These are phyloP conservation scores for Drosophila erecta DNA, from an alignment of 1,140 invertebrate genomes.

Conservation along the genomic window DNA sequence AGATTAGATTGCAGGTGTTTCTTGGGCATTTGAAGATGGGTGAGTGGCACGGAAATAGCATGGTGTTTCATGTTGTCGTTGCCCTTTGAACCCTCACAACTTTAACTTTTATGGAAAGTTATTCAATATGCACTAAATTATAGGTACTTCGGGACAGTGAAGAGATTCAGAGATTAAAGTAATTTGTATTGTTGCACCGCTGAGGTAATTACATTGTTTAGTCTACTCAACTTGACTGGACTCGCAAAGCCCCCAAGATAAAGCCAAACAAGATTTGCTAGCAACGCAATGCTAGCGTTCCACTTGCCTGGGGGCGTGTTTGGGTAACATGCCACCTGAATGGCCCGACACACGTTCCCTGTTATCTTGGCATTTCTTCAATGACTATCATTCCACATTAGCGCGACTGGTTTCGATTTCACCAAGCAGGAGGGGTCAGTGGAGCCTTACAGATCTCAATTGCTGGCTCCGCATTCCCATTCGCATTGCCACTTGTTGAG, in stretches of 20 bases:
- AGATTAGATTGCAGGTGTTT: slow-evolving; percentile 58
- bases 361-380: slow-evolving; percentile 32
- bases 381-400: slow-evolving; percentile 27
- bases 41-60: slow-evolving; percentile 54
- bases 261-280: not conserved
- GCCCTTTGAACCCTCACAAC: slow-evolving; percentile 55
- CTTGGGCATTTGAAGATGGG: slow-evolving; percentile 11
- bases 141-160: too few species aligned
- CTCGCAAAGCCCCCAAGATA: not conserved
- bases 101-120: not conserved
- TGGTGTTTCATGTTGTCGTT: slow-evolving; percentile 48
- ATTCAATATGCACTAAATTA: too few species aligned
- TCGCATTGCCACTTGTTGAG: slow-evolving; percentile 5
- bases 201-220: not conserved
- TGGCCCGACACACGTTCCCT: slow-evolving; percentile 22
- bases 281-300: not conserved
- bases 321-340: slow-evolving; percentile 43
- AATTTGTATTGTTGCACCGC: too few species aligned
- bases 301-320: slow-evolving; percentile 19
- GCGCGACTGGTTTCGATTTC: slow-evolving; percentile 22
- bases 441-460: slow-evolving; percentile 3
- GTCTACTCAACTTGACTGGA: too few species aligned
- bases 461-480: slow-evolving; percentile 10
- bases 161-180: too few species aligned
- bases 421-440: slow-evolving; percentile 3